Evolutionary conservation across 2,797 vertebrate species (phyloP).

Genomic region (Clarias laeviceps): DNA sequence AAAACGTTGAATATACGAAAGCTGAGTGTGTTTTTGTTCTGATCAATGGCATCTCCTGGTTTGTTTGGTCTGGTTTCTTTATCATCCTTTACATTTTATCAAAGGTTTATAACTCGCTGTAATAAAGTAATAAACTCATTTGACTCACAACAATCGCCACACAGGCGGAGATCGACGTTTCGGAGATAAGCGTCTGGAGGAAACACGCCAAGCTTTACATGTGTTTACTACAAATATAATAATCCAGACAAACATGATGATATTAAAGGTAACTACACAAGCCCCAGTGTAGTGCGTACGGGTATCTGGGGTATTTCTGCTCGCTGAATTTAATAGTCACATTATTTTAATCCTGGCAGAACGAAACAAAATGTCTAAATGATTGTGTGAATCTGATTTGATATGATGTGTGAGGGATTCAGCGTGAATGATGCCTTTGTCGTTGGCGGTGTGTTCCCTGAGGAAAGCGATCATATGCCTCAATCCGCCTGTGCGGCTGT

Average conservation of each 20-base stretch:
- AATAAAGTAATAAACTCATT: conserved; percentile 5
- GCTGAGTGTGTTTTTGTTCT: neutral
- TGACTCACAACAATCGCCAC: neutral
- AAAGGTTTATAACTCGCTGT: neutral
- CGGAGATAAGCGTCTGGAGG: neutral
- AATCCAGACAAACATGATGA: neutral
- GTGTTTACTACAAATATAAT: neutral
- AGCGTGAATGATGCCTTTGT: neutral
- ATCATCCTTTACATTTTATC: neutral
- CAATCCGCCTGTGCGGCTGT: neutral
- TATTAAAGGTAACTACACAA: neutral
- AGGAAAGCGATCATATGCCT: neutral
- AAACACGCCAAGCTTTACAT: neutral
- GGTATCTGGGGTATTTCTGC: neutral
- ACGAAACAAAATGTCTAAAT: neutral
- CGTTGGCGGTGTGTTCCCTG: neutral
- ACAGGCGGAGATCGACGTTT: no score
- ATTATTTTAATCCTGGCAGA: neutral
- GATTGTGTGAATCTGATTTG: neutral
- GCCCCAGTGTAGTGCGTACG: no score
- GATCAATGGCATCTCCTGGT: neutral
- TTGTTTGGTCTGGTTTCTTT: neutral
- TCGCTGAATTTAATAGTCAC: neutral
- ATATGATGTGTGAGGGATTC: neutral
- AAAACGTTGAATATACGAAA: neutral